phyloP scores from a whole-genome alignment of 2,797 vertebrate genomes.

The Fratercula arctica region DNA sequence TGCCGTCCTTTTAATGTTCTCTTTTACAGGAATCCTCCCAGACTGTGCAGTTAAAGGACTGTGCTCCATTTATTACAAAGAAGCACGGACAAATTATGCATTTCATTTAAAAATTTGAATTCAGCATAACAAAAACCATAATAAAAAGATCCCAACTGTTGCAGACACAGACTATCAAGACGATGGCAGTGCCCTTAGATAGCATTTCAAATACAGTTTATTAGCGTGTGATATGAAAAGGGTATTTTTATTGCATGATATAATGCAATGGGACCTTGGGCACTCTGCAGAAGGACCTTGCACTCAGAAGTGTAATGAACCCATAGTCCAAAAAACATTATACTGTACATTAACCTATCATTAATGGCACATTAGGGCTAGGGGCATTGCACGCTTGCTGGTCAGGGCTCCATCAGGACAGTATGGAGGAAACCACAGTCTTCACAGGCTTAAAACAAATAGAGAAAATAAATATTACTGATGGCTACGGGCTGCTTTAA shows the following conservation, averaged over 20 bases:
- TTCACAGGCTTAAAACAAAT: slow-evolving; percentile 75
- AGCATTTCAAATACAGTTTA: slow-evolving; percentile 83
- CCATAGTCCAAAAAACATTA: slow-evolving; percentile 80
- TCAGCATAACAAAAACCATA: background rate
- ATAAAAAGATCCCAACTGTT: slow-evolving; percentile 75
- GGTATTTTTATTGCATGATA: slow-evolving; percentile 83
- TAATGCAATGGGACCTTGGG: slow-evolving; percentile 81
- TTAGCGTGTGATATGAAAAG: slow-evolving; percentile 83
- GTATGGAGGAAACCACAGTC: slow-evolving; percentile 65
- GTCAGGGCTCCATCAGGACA: slow-evolving; percentile 80
- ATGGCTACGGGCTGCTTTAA: slow-evolving; percentile 72
- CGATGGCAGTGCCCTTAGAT: slow-evolving; percentile 63
- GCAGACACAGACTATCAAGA: slow-evolving; percentile 46
- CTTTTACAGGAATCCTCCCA: background rate
- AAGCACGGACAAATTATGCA: background rate
- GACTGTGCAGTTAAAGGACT: background rate
- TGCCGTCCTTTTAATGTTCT: background rate
- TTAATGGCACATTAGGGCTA: slow-evolving; percentile 83
- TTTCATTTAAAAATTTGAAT: background rate
- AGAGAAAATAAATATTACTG: slow-evolving; percentile 76
- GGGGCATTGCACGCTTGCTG: slow-evolving; percentile 81
- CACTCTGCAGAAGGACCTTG: slow-evolving; percentile 80
- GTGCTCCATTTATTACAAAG: background rate
- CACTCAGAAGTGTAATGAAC: slow-evolving; percentile 84
- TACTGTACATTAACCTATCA: slow-evolving; percentile 83